Evolutionary conservation across 2,888 invertebrate species (phyloP).

Genomic region (Anticlea derivata): DNA sequence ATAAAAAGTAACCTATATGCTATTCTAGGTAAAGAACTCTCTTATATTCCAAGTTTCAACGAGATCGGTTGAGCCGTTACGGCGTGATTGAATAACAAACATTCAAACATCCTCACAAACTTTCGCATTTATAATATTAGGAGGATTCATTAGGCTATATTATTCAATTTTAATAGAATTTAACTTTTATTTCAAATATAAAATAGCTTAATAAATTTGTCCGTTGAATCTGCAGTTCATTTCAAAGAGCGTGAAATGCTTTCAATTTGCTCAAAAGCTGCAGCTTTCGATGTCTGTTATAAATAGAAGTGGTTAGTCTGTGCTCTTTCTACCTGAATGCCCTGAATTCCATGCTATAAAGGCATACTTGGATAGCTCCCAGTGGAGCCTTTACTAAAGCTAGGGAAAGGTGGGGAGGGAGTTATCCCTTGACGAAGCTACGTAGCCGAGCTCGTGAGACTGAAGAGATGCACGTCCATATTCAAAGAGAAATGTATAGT

Average conservation of each 20-base stretch:
- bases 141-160: too few relatives aligned
- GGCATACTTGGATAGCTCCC: constrained; percentile 43
- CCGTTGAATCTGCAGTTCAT: constrained; percentile 2
- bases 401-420: too few relatives aligned
- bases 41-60: too few relatives aligned
- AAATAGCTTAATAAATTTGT: neutral
- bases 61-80: too few relatives aligned
- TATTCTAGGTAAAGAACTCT: too few relatives aligned
- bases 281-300: constrained; percentile 3
- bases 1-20: too few relatives aligned
- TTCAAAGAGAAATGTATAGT: constrained; percentile 6
- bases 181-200: neutral
- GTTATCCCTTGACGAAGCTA: constrained; percentile 24
- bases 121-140: too few relatives aligned
- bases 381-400: constrained; percentile 51
- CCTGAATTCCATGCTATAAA: constrained; percentile 54
- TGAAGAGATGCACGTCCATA: constrained; percentile 13
- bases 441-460: constrained; percentile 13
- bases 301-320: constrained; percentile 16
- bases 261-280: constrained; percentile 13
- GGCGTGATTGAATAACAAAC: too few relatives aligned
- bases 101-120: too few relatives aligned
- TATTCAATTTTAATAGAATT: too few relatives aligned
- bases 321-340: constrained; percentile 50
- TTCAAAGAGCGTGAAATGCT: constrained; percentile 3